Base-by-base conservation (phyloP, 2,113 vertebrate species). In the Uria aalge region DNA sequence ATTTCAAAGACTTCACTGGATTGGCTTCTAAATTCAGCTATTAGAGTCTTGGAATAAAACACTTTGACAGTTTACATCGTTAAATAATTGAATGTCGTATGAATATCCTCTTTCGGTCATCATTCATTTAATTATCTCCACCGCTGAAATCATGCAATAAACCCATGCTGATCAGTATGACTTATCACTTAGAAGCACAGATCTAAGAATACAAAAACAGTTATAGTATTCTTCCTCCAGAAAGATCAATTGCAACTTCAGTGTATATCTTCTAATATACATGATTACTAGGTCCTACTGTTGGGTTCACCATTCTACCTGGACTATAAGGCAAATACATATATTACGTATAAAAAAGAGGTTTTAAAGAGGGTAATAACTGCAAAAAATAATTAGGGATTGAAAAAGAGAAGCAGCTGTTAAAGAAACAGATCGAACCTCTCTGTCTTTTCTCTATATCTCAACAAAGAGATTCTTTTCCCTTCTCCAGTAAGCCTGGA, bases 61-160 rank as follows among this genome's bases (percentile, higher is more conserved):
- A 80, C 72, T 85, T 76, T 50, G 92, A 96, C 95, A 90, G 88
- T 90, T 85, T 94, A 92, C 88, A 85, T 86, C 1, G 0, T 90
- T 94, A 95, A 96, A 96, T 90, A 94, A 96, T 74, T 93, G 90
- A 88, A 94, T 90, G 95, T 52, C 88, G 92, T 80, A 93, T 85
- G 92, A 96, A 88, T 34, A 63, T 83, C 59, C 63, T 88, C 81
- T 90, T 97, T 91, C 73, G 95, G 90, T 94, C 67, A 93, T 83
- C 78, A 94, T 45, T 94, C 85, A 92, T 94, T 95, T 91, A 82
- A 96, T 93, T 96, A 94, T 85, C 71, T 90, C 59, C 59, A 74
- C 48, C 22, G 17, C 19, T 86, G 88, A 94, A 96, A 92, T 86
- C 93, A 94, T 79, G 90, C 81, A 92, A 69, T 87, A 94, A 90